Percentiles rank a stretch among this genome's conserved stretches.
These are phyloP conservation scores for Microcebus griseorufus DNA, from an alignment of 2,113 vertebrate genomes.

Conservation along the genomic window DNA sequence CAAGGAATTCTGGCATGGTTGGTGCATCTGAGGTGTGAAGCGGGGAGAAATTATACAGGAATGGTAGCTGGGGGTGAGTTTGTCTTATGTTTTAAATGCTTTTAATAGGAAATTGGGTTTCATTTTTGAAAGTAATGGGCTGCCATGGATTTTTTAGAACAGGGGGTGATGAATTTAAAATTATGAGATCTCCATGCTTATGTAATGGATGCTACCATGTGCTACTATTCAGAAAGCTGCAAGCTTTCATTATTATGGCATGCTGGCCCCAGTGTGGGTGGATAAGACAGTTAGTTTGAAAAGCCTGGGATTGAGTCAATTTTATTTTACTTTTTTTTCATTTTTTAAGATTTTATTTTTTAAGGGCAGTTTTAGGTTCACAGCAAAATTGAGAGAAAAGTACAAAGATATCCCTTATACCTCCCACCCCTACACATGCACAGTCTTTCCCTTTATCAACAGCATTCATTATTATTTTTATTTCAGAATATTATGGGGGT, in stretches of 20 bases:
- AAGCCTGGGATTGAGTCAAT: background rate
- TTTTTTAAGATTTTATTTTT: too few species aligned
- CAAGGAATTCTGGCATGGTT: background rate
- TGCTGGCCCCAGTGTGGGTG: background rate
- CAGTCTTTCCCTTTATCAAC: too few species aligned
- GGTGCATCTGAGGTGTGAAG: background rate
- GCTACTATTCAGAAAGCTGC: background rate
- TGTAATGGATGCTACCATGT: background rate
- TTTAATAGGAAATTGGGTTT: background rate
- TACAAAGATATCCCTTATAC: too few species aligned
- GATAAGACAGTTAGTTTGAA: background rate
- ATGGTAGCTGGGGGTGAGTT: background rate
- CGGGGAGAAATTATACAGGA: background rate
- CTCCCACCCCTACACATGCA: too few species aligned
- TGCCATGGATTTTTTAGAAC: background rate
- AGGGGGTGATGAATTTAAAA: background rate
- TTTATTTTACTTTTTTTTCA: background rate
- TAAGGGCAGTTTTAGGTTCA: too few species aligned
- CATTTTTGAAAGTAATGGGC: background rate
- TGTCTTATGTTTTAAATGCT: background rate
- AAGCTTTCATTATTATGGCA: background rate
- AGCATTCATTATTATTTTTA: too few species aligned
- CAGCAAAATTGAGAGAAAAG: too few species aligned
- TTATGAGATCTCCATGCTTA: background rate
- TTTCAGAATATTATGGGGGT: too few species aligned